phyloP scores from a whole-genome alignment of 2,113 vertebrate genomes.

The Dromiciops gliroides region DNA sequence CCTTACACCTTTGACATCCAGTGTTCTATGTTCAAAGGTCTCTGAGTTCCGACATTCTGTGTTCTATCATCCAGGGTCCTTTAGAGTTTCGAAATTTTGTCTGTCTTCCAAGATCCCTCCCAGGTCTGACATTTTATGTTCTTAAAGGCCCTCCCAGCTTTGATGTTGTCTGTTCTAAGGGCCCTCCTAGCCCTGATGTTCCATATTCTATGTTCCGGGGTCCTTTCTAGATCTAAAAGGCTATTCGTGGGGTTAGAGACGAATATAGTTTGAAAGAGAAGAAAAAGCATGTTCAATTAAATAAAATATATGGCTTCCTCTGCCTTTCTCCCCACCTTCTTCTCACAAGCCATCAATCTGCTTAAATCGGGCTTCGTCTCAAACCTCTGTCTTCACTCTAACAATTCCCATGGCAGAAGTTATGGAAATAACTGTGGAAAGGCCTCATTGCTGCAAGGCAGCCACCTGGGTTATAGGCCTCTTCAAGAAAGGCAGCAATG shows the following conservation, averaged over 20 bases:
- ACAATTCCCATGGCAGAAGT: constrained; percentile 65
- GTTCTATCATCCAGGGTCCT: neutral
- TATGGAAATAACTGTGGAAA: constrained; percentile 56
- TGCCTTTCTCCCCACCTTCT: constrained; percentile 65
- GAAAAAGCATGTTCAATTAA: constrained; percentile 11
- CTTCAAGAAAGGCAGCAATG: constrained; percentile 28
- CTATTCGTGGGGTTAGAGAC: neutral
- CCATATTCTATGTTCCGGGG: neutral
- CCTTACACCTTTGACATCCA: neutral
- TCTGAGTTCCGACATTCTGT: neutral
- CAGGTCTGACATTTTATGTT: neutral
- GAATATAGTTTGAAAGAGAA: neutral
- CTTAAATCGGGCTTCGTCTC: constrained; percentile 62
- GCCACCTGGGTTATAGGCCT: constrained; percentile 44
- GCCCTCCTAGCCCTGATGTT: neutral
- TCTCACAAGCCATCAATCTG: constrained; percentile 72
- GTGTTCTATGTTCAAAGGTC: neutral
- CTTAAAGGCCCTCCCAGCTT: neutral
- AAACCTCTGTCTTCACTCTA: constrained; percentile 70
- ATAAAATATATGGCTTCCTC: constrained; percentile 65
- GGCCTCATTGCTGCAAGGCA: constrained; percentile 63
- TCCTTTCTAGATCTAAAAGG: neutral
- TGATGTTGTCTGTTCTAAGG: neutral
- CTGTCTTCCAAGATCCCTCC: neutral
- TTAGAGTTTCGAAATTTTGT: neutral